Percentiles rank a stretch among this genome's conserved stretches.
Conservation (phyloP, 2,113 vertebrate species). For the Haplochromis vanheusdeni region DNA sequence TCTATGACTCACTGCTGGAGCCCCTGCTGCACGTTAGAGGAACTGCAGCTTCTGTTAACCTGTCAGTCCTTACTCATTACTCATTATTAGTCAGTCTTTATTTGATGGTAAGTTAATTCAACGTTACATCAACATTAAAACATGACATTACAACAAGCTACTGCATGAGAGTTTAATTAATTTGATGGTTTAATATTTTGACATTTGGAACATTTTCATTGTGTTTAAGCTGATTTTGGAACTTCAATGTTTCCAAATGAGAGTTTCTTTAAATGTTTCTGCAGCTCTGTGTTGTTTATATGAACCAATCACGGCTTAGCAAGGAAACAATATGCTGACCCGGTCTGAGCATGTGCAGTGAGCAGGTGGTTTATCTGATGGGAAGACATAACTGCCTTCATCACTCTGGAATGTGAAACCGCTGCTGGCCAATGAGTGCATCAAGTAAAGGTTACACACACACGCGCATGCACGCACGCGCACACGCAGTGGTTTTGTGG, state of each 20-base stretch:
- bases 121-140: background rate
- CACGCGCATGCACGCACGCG: accelerated
- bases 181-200: background rate
- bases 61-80: background rate
- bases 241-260: background rate
- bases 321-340: background rate
- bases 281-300: background rate
- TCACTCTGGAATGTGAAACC: background rate
- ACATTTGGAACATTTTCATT: background rate
- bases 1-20: background rate
- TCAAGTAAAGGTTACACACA: background rate
- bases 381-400: background rate
- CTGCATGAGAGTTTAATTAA: background rate
- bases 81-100: background rate
- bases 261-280: background rate
- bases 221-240: background rate
- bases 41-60: background rate
- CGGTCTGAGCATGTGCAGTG: background rate
- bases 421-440: background rate
- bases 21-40: background rate
- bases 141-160: background rate
- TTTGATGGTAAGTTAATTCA: background rate
- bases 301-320: background rate
- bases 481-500: background rate
- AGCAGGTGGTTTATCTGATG: background rate